These are phyloP conservation scores for Etheostoma perlongum DNA, from an alignment of 2,797 vertebrate genomes.

Conservation along the genomic window DNA sequence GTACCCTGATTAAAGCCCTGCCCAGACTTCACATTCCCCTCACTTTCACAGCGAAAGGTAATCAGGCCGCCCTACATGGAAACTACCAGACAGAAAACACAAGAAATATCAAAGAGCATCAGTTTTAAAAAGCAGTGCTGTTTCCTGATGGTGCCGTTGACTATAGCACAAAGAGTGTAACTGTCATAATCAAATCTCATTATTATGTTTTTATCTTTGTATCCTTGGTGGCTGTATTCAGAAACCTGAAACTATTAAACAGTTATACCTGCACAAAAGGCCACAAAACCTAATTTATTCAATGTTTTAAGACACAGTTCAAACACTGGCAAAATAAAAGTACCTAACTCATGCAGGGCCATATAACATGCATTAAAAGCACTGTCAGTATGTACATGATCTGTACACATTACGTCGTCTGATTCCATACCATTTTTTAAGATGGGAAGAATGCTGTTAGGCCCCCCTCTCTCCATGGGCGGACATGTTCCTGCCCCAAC, in stretches of 20 bases:
- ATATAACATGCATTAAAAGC: not conserved
- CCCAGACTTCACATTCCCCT: conserved; percentile 38
- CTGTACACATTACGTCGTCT: not conserved
- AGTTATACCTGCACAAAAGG: not conserved
- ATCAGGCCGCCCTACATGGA: conserved; percentile 44
- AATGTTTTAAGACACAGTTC: not conserved
- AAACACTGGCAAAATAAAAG: not conserved
- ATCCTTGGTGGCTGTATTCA: conserved; percentile 16
- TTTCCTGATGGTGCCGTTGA: not conserved
- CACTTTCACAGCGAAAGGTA: conserved; percentile 27
- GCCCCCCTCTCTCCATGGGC: not conserved
- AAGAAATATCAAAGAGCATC: not conserved
- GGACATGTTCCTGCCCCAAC: conserved; percentile 39
- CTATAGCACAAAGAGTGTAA: not conserved
- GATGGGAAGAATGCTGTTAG: conserved; percentile 27
- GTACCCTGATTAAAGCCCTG: conserved; percentile 54
- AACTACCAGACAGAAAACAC: conserved; percentile 14
- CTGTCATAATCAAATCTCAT: conserved; percentile 8
- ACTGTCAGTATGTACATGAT: not conserved
- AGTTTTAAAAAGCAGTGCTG: not conserved
- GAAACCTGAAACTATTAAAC: conserved; percentile 2
- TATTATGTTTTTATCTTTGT: not conserved
- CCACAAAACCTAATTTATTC: not conserved
- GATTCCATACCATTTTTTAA: conserved; percentile 1
- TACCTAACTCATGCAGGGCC: no score